Conservation (phyloP, 2,113 vertebrate genomes). For the Scalopus aquaticus region DNA sequence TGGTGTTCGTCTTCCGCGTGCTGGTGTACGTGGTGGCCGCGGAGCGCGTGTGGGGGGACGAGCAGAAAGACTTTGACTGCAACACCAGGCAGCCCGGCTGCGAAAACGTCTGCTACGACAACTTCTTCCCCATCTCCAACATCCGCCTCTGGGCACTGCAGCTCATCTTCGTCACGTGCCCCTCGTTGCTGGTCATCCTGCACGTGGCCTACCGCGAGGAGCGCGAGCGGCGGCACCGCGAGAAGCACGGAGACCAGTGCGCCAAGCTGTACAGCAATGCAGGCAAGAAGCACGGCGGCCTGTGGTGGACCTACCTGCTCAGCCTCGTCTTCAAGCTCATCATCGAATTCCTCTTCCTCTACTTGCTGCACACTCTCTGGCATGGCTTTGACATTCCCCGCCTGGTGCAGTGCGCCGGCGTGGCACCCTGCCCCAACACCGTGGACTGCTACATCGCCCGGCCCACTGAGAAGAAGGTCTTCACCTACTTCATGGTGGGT, state of each 20-base stretch:
- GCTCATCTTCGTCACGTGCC: constrained; percentile 97
- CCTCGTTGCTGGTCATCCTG: constrained; percentile 93
- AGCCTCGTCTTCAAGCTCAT: constrained; percentile 88
- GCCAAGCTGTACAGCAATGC: constrained; percentile 86
- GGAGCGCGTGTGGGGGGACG: constrained; percentile 93
- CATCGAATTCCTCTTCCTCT: constrained; percentile 87
- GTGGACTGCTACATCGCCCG: constrained; percentile 90
- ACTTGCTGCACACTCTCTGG: constrained; percentile 88
- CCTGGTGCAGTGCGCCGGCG: constrained; percentile 84
- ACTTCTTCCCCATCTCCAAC: constrained; percentile 95
- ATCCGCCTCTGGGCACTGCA: constrained; percentile 96
- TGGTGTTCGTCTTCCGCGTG: constrained; percentile 94
- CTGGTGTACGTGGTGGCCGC: constrained; percentile 95
- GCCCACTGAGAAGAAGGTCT: constrained; percentile 89
- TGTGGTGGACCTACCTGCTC: constrained; percentile 90
- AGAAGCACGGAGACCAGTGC: constrained; percentile 86
- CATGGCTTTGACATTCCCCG: constrained; percentile 86
- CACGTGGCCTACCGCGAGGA: constrained; percentile 94
- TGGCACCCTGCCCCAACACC: constrained; percentile 86
- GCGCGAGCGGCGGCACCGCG: constrained; percentile 85
- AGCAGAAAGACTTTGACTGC: constrained; percentile 94
- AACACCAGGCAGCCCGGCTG: constrained; percentile 95
- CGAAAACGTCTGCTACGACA: constrained; percentile 92
- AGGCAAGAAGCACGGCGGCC: constrained; percentile 88
- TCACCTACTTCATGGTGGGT: constrained; percentile 90